A percentile compares a stretch with the other conserved stretches of the same genome.
Evolutionary conservation across 2,113 vertebrate genomes (phyloP).

Genomic region (Calcarius ornatus): DNA sequence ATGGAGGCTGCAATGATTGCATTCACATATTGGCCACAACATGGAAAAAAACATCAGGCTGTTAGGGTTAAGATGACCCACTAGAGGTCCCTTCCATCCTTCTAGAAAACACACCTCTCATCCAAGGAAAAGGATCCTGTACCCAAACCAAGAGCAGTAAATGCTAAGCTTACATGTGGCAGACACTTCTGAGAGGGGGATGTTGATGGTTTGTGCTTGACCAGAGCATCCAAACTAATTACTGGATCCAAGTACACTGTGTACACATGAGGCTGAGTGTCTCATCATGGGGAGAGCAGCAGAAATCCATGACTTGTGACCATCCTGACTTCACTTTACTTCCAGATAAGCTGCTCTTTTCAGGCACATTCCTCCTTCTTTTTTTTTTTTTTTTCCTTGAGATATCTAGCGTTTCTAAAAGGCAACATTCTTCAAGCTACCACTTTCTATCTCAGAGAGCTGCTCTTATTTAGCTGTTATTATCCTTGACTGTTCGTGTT

Average conservation of each 20-base stretch:
- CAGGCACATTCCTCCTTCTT: neutral
- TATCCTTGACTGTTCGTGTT: neutral
- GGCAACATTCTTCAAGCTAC: neutral
- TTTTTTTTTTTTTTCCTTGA: neutral
- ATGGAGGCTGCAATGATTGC: neutral
- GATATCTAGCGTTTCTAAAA: neutral
- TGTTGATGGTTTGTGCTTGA: neutral
- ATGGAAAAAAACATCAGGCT: constrained; percentile 53
- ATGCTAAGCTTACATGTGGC: neutral
- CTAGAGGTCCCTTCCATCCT: constrained; percentile 71
- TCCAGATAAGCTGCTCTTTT: neutral
- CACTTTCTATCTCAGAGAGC: neutral
- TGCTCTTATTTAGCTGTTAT: neutral
- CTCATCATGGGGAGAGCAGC: neutral
- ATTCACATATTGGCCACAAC: neutral
- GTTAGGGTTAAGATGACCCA: constrained; percentile 71
- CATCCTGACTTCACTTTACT: neutral
- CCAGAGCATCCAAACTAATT: neutral
- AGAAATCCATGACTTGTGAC: neutral
- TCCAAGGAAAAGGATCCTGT: constrained; percentile 48
- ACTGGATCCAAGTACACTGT: neutral
- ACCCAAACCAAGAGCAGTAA: constrained; percentile 39
- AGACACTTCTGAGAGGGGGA: neutral
- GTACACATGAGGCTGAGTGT: neutral
- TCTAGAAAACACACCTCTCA: constrained; percentile 39